A percentile compares a stretch with the other conserved stretches of the same genome.
Conservation (phyloP, 2,113 vertebrate genomes). For the Colaptes auratus region DNA sequence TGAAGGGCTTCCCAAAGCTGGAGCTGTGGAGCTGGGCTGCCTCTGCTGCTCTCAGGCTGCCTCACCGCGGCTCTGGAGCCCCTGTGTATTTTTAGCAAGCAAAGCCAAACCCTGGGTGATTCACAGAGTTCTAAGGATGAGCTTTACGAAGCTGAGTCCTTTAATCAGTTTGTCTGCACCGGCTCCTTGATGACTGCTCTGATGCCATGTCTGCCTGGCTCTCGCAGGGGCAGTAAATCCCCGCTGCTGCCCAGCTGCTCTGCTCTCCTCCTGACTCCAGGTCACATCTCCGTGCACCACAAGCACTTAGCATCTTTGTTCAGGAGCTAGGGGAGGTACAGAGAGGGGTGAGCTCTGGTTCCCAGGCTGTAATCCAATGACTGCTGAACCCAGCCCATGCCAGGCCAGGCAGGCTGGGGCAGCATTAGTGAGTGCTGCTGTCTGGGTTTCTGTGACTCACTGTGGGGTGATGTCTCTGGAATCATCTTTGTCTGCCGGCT, state of each 20-base stretch:
- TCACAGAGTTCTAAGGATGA: neutral
- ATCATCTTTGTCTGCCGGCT: neutral
- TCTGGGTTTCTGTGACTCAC: conserved; percentile 16
- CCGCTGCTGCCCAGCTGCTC: neutral
- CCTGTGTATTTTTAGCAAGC: neutral
- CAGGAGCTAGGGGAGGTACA: neutral
- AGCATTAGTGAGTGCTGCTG: neutral
- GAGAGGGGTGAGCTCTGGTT: neutral
- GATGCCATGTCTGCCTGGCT: neutral
- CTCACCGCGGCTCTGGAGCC: neutral
- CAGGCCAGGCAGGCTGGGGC: conserved; percentile 19
- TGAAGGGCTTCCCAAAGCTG: neutral
- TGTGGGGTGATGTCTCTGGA: neutral
- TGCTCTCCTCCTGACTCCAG: neutral
- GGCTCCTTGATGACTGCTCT: neutral
- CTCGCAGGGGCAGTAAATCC: neutral
- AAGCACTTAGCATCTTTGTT: neutral
- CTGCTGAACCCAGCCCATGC: conserved; percentile 12
- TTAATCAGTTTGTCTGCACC: neutral
- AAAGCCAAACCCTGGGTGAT: neutral
- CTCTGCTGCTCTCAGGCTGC: neutral
- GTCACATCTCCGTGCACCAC: neutral
- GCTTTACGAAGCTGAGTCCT: neutral
- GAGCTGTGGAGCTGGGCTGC: neutral
- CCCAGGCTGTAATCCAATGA: conserved; percentile 21